phyloP scores from a whole-genome alignment of 2,888 invertebrate species.

The Ennomos erosarius region DNA sequence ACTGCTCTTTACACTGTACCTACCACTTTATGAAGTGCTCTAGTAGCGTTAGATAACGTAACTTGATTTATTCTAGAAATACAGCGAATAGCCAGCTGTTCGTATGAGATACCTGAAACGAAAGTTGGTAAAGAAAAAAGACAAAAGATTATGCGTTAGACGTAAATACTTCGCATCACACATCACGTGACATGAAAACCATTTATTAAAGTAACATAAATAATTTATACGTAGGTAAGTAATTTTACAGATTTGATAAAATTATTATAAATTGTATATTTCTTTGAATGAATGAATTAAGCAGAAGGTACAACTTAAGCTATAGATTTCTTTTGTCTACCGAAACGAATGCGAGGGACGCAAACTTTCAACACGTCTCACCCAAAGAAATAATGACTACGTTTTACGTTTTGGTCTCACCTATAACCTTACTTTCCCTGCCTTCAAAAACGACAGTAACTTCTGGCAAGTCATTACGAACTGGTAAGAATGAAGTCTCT shows the following conservation, averaged over 20 bases:
- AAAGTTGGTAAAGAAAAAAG: constrained; percentile 4
- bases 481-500: constrained; percentile 47
- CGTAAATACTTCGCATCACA: neutral
- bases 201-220: no score
- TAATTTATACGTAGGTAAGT: no score
- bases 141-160: neutral
- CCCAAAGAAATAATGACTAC: no score
- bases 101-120: constrained; percentile 14
- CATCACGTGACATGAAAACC: no score
- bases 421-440: constrained; percentile 74
- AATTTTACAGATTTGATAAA: no score
- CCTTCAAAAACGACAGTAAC: constrained; percentile 56
- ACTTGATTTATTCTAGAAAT: constrained; percentile 32
- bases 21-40: constrained; percentile 9
- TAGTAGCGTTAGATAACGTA: constrained; percentile 26
- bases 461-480: constrained; percentile 66
- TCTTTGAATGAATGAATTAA: neutral
- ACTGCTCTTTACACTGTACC: constrained; percentile 10
- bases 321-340: constrained; percentile 42
- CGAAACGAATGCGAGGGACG: constrained; percentile 28
- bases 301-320: constrained; percentile 23
- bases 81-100: constrained; percentile 1
- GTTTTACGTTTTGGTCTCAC: constrained; percentile 37
- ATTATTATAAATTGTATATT: no score
- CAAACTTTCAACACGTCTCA: constrained; percentile 52